phyloP scores from a whole-genome alignment of 2,888 invertebrate genomes.

The Megamerina dolium region DNA sequence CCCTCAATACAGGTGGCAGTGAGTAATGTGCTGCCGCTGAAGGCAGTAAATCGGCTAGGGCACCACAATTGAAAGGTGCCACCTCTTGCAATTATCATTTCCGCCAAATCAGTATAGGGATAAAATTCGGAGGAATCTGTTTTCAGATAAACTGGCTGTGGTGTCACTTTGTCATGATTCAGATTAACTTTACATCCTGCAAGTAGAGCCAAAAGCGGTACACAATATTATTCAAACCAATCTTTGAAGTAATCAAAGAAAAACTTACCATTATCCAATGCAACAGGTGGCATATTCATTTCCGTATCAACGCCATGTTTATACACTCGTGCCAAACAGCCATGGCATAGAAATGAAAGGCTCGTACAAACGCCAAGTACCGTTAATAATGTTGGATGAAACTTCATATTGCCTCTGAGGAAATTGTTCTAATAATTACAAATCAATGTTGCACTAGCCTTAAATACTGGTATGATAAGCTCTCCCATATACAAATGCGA shows the following conservation, averaged over 20 bases:
- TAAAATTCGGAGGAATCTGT: conserved; percentile 40
- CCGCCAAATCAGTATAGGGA: conserved; percentile 32
- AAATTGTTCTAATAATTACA: no score
- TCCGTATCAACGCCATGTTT: no score
- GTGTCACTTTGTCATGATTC: conserved; percentile 43
- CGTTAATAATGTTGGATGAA: no score
- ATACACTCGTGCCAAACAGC: no score
- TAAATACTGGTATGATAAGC: no score
- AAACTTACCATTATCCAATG: not conserved
- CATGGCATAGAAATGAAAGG: no score
- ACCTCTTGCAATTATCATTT: conserved; percentile 32
- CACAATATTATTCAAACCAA: not conserved
- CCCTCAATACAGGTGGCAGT: conserved; percentile 40
- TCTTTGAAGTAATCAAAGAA: not conserved
- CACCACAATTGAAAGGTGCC: conserved; percentile 40
- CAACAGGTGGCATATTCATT: no score
- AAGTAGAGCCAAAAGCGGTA: not conserved
- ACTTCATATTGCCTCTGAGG: no score
- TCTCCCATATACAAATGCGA: no score
- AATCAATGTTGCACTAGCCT: no score
- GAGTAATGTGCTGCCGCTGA: conserved; percentile 28
- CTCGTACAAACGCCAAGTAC: no score
- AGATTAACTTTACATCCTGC: conserved; percentile 33
- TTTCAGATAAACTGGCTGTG: conserved; percentile 56
- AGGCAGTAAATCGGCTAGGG: conserved; percentile 30